A percentile compares a stretch with the other conserved stretches of the same genome.
Evolutionary conservation across 2,113 vertebrate species (phyloP).

Genomic region (Atherinomorus stipes): DNA sequence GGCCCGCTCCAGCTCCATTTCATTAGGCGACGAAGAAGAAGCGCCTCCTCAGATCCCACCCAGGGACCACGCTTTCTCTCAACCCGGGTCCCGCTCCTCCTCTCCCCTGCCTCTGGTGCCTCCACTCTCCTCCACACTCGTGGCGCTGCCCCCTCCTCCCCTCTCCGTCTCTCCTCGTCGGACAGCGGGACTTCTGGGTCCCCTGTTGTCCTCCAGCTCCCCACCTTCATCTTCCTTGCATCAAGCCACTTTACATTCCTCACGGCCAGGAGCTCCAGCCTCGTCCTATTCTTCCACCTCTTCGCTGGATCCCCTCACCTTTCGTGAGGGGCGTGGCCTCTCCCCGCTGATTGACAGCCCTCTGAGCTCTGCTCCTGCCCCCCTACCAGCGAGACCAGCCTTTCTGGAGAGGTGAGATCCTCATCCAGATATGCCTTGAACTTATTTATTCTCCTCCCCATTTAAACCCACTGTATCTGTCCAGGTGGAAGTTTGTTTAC

Average conservation of each 20-base stretch:
- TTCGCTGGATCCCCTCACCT: constrained; percentile 87
- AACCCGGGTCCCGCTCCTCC: constrained; percentile 92
- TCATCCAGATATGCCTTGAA: background rate
- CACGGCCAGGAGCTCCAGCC: constrained; percentile 84
- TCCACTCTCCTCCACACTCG: constrained; percentile 68
- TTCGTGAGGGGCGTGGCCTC: constrained; percentile 74
- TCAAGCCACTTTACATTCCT: constrained; percentile 51
- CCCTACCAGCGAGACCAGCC: constrained; percentile 90
- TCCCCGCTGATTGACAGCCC: constrained; percentile 70
- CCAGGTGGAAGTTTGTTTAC: too few species aligned
- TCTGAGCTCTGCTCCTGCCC: constrained; percentile 86
- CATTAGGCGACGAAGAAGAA: constrained; percentile 82
- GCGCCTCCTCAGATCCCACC: constrained; percentile 91
- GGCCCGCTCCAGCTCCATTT: constrained; percentile 69
- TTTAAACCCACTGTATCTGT: too few species aligned
- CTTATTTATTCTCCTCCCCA: too few species aligned
- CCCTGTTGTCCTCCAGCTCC: constrained; percentile 81
- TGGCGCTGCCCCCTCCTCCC: constrained; percentile 88
- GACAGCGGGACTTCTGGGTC: constrained; percentile 82
- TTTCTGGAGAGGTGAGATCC: constrained; percentile 88
- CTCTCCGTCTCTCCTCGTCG: constrained; percentile 83
- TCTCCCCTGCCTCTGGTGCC: constrained; percentile 84
- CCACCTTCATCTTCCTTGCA: constrained; percentile 50
- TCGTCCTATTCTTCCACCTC: constrained; percentile 86
- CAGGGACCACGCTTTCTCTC: constrained; percentile 89